These are phyloP conservation scores for Melanotaenia maccullochi DNA, from an alignment of 2,797 vertebrate genomes.

Conservation along the genomic window DNA sequence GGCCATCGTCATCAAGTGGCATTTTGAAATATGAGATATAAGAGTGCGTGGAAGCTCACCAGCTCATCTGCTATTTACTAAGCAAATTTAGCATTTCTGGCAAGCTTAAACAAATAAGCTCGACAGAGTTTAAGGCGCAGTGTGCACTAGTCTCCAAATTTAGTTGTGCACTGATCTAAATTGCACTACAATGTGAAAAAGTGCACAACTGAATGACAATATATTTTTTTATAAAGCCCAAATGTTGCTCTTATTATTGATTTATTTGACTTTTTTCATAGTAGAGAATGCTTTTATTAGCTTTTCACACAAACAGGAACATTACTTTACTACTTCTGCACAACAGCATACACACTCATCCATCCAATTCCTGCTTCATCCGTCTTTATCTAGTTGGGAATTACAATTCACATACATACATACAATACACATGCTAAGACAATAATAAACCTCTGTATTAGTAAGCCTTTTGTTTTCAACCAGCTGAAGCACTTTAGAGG, in stretches of 20 bases:
- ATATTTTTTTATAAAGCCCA: too few relatives aligned
- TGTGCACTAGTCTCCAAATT: not conserved
- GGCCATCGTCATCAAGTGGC: not conserved
- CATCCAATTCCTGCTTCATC: too few relatives aligned
- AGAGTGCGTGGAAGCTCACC: not conserved
- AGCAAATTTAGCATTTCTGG: conserved; percentile 13
- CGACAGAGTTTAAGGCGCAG: not conserved
- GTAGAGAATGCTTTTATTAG: not conserved
- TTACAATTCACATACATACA: too few relatives aligned
- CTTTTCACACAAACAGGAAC: not conserved
- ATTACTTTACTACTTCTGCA: not conserved
- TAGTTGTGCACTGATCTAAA: not conserved
- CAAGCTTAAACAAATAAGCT: conserved; percentile 20
- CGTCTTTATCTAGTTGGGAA: too few relatives aligned
- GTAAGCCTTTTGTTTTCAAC: not conserved
- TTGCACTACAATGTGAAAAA: too few relatives aligned
- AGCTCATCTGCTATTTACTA: conserved; percentile 9
- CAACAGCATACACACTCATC: not conserved
- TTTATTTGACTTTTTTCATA: too few relatives aligned
- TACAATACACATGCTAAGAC: not conserved
- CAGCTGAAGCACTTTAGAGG: not conserved
- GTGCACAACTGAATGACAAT: too few relatives aligned
- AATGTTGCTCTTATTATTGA: too few relatives aligned
- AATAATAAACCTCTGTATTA: not conserved
- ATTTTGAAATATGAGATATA: not conserved